phyloP scores from a whole-genome alignment of 2,888 invertebrate genomes.

The Heteromurus nitidus region DNA sequence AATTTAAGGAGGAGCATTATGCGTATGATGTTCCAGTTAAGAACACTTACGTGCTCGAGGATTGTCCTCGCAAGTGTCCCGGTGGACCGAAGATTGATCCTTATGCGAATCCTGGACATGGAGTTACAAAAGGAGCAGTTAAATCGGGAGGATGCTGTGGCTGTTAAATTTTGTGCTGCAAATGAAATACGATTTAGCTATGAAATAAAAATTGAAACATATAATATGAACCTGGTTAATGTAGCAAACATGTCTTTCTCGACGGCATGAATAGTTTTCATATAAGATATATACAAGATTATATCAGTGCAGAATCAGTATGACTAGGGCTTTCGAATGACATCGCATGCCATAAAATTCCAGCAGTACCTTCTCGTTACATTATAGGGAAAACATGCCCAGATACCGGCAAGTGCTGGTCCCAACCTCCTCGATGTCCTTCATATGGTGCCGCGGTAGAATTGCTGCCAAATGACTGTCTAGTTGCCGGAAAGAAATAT shows the following conservation, averaged over 20 bases:
- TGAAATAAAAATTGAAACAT: not conserved
- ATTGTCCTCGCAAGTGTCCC: constrained; percentile 16
- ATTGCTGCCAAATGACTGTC: no score
- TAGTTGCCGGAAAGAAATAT: no score
- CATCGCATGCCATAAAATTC: not conserved
- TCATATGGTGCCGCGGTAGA: no score
- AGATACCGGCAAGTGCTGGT: no score
- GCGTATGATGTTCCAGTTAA: constrained; percentile 18
- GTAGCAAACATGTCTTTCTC: not conserved
- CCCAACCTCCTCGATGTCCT: no score
- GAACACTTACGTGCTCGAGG: constrained; percentile 38
- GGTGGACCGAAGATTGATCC: constrained; percentile 32
- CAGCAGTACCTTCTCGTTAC: no score
- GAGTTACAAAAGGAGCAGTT: not conserved
- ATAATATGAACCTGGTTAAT: not conserved
- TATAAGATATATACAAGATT: no score
- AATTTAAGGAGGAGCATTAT: constrained; percentile 30
- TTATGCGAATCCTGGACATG: constrained; percentile 40
- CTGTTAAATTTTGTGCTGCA: not conserved
- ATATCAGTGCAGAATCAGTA: no score
- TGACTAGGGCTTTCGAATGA: not conserved
- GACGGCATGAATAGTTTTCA: not conserved
- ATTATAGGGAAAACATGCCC: no score
- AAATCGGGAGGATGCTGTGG: constrained; percentile 16
- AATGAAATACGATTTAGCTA: not conserved